phyloP scores from a whole-genome alignment of 1,140 invertebrate genomes.

The Periplaneta americana region DNA sequence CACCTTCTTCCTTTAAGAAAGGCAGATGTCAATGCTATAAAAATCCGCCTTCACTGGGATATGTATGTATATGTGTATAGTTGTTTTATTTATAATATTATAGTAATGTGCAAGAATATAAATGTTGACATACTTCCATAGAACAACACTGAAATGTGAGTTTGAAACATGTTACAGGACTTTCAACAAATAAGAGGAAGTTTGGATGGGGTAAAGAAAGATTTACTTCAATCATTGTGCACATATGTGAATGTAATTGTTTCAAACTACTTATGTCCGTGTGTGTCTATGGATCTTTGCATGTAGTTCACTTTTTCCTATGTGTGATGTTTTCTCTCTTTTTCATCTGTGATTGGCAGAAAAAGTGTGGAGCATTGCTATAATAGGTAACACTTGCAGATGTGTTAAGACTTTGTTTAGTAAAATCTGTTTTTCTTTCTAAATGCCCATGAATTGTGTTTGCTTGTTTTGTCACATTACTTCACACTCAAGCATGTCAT shows the following conservation, averaged over 20 bases:
- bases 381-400: neutral
- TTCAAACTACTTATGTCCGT: neutral
- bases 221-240: neutral
- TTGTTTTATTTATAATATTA: too few relatives aligned
- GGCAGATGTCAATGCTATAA: too few relatives aligned
- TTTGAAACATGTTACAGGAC: slow-evolving; percentile 11
- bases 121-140: neutral
- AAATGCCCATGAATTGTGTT: too few relatives aligned
- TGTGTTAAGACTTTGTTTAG: too few relatives aligned
- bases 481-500: too few relatives aligned
- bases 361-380: neutral
- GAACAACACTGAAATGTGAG: neutral
- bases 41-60: too few relatives aligned
- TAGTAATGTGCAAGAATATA: too few relatives aligned
- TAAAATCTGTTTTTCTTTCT: neutral
- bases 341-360: neutral
- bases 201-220: slow-evolving; percentile 11
- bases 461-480: too few relatives aligned
- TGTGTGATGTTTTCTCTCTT: neutral
- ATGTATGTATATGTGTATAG: too few relatives aligned
- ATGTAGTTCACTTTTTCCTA: neutral
- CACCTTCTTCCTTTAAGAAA: too few relatives aligned
- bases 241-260: neutral
- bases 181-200: slow-evolving; percentile 10
- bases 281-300: neutral